phyloP scores from a whole-genome alignment of 2,797 vertebrate species.

The Leuciscus waleckii region DNA sequence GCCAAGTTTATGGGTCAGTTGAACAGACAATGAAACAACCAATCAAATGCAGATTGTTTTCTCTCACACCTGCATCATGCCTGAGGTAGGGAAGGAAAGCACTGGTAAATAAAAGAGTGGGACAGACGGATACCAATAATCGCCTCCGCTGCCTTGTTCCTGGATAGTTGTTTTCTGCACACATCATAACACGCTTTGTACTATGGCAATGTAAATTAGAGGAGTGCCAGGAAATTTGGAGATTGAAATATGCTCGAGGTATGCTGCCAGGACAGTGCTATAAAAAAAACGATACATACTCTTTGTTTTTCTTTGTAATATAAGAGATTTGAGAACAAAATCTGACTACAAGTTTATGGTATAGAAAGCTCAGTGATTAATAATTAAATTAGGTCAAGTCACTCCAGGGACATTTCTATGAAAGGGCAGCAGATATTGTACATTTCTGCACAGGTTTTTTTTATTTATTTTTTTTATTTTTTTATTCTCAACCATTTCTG shows the following conservation, averaged over 20 bases:
- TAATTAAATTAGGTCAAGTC: not conserved
- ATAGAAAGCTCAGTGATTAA: not conserved
- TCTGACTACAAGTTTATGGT: not conserved
- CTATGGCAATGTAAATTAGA: constrained; percentile 62
- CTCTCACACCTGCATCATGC: constrained; percentile 25
- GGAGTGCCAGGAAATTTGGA: constrained; percentile 63
- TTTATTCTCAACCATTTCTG: not conserved
- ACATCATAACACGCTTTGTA: constrained; percentile 53
- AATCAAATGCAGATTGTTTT: constrained; percentile 59
- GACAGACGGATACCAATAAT: constrained; percentile 63
- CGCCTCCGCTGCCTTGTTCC: constrained; percentile 69
- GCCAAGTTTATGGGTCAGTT: constrained; percentile 5
- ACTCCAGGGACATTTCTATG: not conserved
- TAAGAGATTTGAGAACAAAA: not conserved
- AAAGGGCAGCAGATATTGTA: not conserved
- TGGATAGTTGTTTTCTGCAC: constrained; percentile 68
- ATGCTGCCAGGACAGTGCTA: constrained; percentile 63
- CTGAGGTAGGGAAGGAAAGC: constrained; percentile 55
- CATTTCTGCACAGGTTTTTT: not conserved
- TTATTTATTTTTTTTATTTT: not conserved
- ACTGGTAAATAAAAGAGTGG: constrained; percentile 23
- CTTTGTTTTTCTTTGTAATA: constrained; percentile 24
- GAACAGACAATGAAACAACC: constrained; percentile 44
- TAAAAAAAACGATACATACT: constrained; percentile 59
- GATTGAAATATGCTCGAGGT: constrained; percentile 62